Evolutionary conservation across 2,888 invertebrate genomes (phyloP), one percentile per base, ranked within the genome.

Genomic region (Choristoneura rosaceana): DNA sequence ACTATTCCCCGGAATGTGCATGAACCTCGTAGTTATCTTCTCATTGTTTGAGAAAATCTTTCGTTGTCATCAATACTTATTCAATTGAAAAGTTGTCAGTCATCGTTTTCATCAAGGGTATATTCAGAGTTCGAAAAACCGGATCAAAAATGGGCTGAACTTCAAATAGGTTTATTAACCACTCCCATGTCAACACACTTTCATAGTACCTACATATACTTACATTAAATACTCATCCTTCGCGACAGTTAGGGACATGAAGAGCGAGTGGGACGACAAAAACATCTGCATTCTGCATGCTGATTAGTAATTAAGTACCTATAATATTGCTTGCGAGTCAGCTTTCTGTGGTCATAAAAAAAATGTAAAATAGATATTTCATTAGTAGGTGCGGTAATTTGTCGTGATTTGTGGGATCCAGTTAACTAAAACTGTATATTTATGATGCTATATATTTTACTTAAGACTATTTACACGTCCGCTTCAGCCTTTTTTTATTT

Each of bases 1-100:
- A 63, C 63, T 33, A 47, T 50, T 59, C 47, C 70, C 67, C 70
- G 69, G 75, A 75, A 75, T 75, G 74, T 55, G 74, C 75, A 74
- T 75, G 75, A 67, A 33, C 10, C 47, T 75, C 34, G 59, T 71
- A 74, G 64, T 59, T 66, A 70, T 17, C 17, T 60, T 64, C 52
- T 73, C 73, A 64, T 59, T 17, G 50, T 68, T 59, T 43, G 52
- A 69, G 69, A 73, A 59, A 43, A 43, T 43, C 38, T 60, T 60
- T 63, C 34, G 73, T 59, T 45, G 59, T 62, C 14, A 43, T 60
- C 43, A 43, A 52, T 60, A 10, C 10, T 7, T 41, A 61, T 61
- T 61, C 15, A 61, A 41, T 17, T 17, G 15, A 41, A 41, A 41
- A 38, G 41, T 41, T 61, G 3, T 34, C 15, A 38, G 38, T 61